Evolutionary conservation across 1,140 invertebrate genomes (phyloP), one percentile per base, ranked within the genome.

Genomic region (Drosophila lini): DNA sequence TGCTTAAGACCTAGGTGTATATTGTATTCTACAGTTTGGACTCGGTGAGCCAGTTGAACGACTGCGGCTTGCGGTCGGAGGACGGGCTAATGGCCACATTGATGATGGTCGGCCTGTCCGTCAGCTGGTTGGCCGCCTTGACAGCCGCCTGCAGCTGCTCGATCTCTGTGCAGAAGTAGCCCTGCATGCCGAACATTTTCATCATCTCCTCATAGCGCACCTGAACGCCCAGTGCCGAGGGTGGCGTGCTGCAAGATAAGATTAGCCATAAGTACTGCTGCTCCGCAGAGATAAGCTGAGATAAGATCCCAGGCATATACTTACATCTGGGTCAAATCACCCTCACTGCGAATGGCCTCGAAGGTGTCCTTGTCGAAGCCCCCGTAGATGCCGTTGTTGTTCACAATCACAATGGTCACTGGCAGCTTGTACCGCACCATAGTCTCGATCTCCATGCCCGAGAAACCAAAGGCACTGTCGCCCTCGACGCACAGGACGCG

Each of bases 371-470:
- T 93, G 84, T 97, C 95, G 25, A 98, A 93, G 13, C 98, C 98
- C 48, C 95, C 95, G 91, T 98, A 98, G 80, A 99, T 99, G 55
- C 98, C 98, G 93, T 97, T 98, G 93, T 99, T 99, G 93, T 99
- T 99, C 1, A 99, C 95, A 76, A 99, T 96, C 15, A 99, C 94
- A 68, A 98, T 95, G 40, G 98, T 95, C 36, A 99, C 94, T 1
- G 98, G 98, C 57, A 99, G 93, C 74, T 97, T 96, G 92, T 99
- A 99, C 67, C 98, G 96, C 83, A 96, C 96, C 94, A 98, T 97
- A 1, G 98, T 99, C 94, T 99, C 98, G 25, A 99, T 94, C 94
- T 99, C 98, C 98, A 99, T 98, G 56, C 97, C 98, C 61, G 97
- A 98, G 93, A 99, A 99, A 4, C 98, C 98, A 93, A 99, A 99